phyloP scores from a whole-genome alignment of 2,797 vertebrate species.

The Diplodus puntazzo region DNA sequence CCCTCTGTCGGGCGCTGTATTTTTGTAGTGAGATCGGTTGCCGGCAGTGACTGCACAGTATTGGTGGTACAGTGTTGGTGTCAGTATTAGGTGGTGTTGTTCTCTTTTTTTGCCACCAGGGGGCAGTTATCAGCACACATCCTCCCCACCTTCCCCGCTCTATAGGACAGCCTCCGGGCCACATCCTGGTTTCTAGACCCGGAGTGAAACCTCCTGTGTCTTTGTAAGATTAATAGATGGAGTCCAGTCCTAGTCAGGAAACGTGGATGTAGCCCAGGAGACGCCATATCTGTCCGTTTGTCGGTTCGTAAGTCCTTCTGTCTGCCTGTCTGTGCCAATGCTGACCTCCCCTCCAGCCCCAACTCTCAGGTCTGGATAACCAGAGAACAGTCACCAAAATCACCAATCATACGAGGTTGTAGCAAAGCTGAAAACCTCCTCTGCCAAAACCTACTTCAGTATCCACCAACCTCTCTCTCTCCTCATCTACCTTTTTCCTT shows the following conservation, averaged over 20 bases:
- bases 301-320: constrained; percentile 13
- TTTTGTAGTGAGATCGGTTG: constrained; percentile 32
- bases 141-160: constrained; percentile 43
- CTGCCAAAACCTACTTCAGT: constrained; percentile 60
- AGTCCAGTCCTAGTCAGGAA: constrained; percentile 40
- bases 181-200: constrained; percentile 47
- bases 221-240: constrained; percentile 16
- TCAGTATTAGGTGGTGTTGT: constrained; percentile 58
- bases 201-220: constrained; percentile 27
- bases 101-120: constrained; percentile 51
- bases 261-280: constrained; percentile 54
- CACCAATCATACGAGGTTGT: constrained; percentile 54
- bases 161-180: constrained; percentile 48
- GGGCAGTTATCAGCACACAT: constrained; percentile 60
- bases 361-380: constrained; percentile 77
- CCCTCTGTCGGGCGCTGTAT: constrained; percentile 36
- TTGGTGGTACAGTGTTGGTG: constrained; percentile 58
- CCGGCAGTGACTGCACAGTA: constrained; percentile 51
- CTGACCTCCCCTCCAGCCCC: constrained; percentile 39
- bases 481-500: constrained; percentile 20
- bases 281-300: constrained; percentile 55
- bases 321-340: constrained; percentile 63
- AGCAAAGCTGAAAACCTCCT: constrained; percentile 62
- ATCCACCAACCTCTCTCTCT: constrained; percentile 39
- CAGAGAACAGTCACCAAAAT: constrained; percentile 62